phyloP scores from a whole-genome alignment of 2,888 invertebrate genomes.

The Leucoma salicis region DNA sequence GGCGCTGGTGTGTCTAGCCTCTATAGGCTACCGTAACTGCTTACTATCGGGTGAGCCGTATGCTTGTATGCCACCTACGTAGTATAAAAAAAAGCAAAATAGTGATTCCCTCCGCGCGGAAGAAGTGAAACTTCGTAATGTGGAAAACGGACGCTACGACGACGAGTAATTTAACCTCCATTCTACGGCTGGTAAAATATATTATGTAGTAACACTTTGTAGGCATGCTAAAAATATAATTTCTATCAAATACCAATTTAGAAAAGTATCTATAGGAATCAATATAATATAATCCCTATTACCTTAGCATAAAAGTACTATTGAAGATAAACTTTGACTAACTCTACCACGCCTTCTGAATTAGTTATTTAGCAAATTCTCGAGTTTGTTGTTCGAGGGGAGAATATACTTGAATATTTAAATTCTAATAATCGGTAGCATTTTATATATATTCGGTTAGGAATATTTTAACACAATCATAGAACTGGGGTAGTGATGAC shows the following conservation, averaged over 20 bases:
- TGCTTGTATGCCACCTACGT: too few species aligned
- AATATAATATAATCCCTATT: slow-evolving; percentile 46
- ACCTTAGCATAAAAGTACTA: slow-evolving; percentile 49
- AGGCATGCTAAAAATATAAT: slow-evolving; percentile 5
- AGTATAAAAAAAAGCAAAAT: too few species aligned
- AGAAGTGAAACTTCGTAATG: too few species aligned
- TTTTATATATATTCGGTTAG: slow-evolving; percentile 15
- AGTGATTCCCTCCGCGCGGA: too few species aligned
- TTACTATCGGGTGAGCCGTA: too few species aligned
- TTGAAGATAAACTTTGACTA: slow-evolving; percentile 52
- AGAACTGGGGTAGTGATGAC: not conserved
- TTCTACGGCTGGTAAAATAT: not conserved
- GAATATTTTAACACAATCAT: not conserved
- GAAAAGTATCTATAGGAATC: slow-evolving; percentile 23
- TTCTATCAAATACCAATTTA: slow-evolving; percentile 30
- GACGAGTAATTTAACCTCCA: not conserved
- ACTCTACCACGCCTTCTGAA: slow-evolving; percentile 52
- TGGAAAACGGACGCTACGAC: too few species aligned
- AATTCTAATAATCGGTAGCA: slow-evolving; percentile 19
- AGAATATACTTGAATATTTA: slow-evolving; percentile 49
- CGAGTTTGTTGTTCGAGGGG: slow-evolving; percentile 45
- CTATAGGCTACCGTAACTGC: too few species aligned
- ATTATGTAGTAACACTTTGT: too few species aligned
- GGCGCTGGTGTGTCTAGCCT: too few species aligned
- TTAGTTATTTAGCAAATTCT: slow-evolving; percentile 61